Base-by-base conservation (phyloP, 2,888 invertebrate genomes). In the Alviniconcha strummeri region DNA sequence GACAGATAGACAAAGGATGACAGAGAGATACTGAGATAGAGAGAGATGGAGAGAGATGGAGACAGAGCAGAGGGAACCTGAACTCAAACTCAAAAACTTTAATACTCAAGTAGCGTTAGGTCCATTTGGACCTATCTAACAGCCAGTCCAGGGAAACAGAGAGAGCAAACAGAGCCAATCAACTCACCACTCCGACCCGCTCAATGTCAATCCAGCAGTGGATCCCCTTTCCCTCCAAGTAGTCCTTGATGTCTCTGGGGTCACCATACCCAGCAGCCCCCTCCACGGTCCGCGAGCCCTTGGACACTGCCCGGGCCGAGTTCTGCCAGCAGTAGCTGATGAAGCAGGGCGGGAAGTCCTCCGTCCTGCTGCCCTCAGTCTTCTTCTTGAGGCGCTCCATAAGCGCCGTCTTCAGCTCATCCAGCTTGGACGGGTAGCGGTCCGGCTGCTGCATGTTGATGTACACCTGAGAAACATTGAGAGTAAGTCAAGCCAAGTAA, bases 191-290 rank as follows among this genome's bases (percentile, higher is more conserved):
- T 77, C 91, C 91, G 75, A 91, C 90, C 84, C 90, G 89, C 79
- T 93, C 93, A 6, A 92, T 89, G 88, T 93, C 93, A 75, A 93
- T 88, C 93, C 93, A 93, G 85, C 92, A 92, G 11, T 84, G 85
- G 57, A 93, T 88, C 15, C 91, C 92, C 71, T 91, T 88, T 5
- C 87, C 85, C 72, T 92, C 91, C 79, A 93, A 86, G 79, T 87
- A 90, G 7, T 87, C 83, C 83, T 92, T 92, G 78, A 93, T 87
- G 60, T 89, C 88, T 52, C 93, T 85, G 0, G 93, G 93, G 86
- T 93, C 93, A 17, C 91, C 91, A 88, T 86, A 89, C 0, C 93
- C 93, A 19, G 92, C 64, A 8, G 92, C 90, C 7, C 90, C 91
- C 19, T 87, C 85, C 54, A 64, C 57, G 9, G 80, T 56, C 72